Percentiles rank a stretch among this genome's conserved stretches.
These are phyloP conservation scores for Lysiphlebus fabarum DNA, from an alignment of 1,140 invertebrate species.

Conservation along the genomic window DNA sequence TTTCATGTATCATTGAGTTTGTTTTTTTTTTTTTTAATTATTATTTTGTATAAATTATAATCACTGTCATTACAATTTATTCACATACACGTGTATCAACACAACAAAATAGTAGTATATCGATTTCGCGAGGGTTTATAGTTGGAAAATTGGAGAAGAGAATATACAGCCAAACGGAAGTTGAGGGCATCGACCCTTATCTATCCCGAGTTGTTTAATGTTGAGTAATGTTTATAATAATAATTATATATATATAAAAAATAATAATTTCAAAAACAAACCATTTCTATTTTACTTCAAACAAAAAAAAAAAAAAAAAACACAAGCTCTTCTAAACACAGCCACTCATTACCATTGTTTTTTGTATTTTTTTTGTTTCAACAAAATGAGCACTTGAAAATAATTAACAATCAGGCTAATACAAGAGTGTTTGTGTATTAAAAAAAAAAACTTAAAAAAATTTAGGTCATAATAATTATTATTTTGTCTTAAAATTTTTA, in stretches of 20 bases:
- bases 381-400: conserved; percentile 9
- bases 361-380: conserved; percentile 6
- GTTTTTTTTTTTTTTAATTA: conserved; percentile 5
- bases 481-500: too few relatives aligned
- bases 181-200: conserved; percentile 19
- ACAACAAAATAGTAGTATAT: conserved; percentile 13
- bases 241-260: background rate
- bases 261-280: background rate
- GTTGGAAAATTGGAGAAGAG: conserved; percentile 24
- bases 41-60: conserved; percentile 5
- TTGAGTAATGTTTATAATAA: background rate
- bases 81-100: conserved; percentile 16
- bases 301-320: too few relatives aligned
- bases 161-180: conserved; percentile 8
- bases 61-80: conserved; percentile 12
- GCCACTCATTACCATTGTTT: background rate
- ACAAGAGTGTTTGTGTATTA: conserved; percentile 10
- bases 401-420: conserved; percentile 9
- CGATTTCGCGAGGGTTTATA: conserved; percentile 21
- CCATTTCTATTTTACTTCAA: too few relatives aligned
- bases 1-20: background rate
- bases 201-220: conserved; percentile 4
- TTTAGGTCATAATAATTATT: conserved; percentile 18
- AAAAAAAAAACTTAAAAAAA: conserved; percentile 18
- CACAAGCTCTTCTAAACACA: too few relatives aligned